Base-by-base conservation (phyloP, 2,797 vertebrate genomes). In the Acanthurus lineatus region DNA sequence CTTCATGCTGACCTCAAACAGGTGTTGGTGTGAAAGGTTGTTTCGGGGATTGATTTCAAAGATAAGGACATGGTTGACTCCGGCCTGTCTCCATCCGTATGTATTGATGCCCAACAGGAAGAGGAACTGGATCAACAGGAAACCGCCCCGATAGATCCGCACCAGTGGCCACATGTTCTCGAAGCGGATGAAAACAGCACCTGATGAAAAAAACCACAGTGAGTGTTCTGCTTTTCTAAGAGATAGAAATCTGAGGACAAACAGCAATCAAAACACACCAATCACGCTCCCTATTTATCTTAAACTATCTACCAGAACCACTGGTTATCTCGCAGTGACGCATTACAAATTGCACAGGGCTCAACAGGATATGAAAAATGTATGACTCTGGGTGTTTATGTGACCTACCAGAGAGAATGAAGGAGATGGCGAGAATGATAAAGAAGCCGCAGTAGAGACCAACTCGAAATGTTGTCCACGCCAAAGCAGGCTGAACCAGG, bases 21-120 rank as follows among this genome's bases (percentile, higher is more conserved):
- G 97, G 95, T 99, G 98, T 77, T 99, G 98, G 92, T 99, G 98
- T 77, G 98, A 99, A 78, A 99, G 95, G 92, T 99, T 99, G 94
- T 97, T 99, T 83, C 98, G 96, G 56, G 98, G 98, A 88, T 99
- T 99, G 82, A 99, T 97, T 69, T 99, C 98, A 64, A 99, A 99
- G 92, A 99, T 99, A 85, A 99, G 97, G 42, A 99, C 98, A 0
- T 99, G 98, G 92, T 99, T 99, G 66, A 99, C 98, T 76, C 98
- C 98, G 35, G 98, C 98, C 89, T 99, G 98, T 86, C 98, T 96
- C 98, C 98, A 99, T 83, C 98, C 98, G 1, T 99, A 99, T 0
- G 98, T 99, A 95, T 99, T 99, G 94, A 99, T 99, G 81, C 98
- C 98, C 92, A 99, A 94, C 69, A 99, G 96, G 94, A 99, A 99